Evolutionary conservation across 2,888 invertebrate species (phyloP).

Genomic region (Oxytorus armatus): DNA sequence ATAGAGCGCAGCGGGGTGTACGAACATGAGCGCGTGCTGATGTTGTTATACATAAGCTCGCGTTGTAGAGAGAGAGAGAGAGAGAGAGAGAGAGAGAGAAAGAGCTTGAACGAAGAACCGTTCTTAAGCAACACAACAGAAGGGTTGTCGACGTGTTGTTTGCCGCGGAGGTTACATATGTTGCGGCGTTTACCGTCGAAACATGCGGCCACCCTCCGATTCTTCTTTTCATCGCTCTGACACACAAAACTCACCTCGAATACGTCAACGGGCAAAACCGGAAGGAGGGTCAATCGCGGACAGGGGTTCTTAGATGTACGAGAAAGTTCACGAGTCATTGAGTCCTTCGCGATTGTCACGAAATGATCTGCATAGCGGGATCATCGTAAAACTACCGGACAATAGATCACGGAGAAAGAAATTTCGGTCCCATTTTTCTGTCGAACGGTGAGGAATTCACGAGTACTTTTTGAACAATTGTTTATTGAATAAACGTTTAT

Average conservation of each 20-base stretch:
- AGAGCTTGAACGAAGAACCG: conserved; percentile 10
- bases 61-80: too few relatives aligned
- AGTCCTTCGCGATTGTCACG: too few relatives aligned
- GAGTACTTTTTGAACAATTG: too few relatives aligned
- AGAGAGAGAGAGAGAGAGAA: too few relatives aligned
- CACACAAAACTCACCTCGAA: background rate
- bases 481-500: too few relatives aligned
- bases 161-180: conserved; percentile 64
- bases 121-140: conserved; percentile 45
- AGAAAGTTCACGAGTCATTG: too few relatives aligned
- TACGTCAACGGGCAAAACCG: background rate
- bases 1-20: conserved; percentile 60
- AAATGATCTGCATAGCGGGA: too few relatives aligned
- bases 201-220: conserved; percentile 64
- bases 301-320: background rate
- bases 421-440: too few relatives aligned
- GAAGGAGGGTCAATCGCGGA: background rate
- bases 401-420: too few relatives aligned
- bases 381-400: too few relatives aligned
- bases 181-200: conserved; percentile 41
- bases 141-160: conserved; percentile 47
- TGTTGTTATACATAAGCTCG: background rate
- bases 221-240: conserved; percentile 36
- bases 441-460: too few relatives aligned
- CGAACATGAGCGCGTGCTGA: background rate